Conservation (phyloP, 1,140 invertebrate genomes). For the Centruroides vittatus region DNA sequence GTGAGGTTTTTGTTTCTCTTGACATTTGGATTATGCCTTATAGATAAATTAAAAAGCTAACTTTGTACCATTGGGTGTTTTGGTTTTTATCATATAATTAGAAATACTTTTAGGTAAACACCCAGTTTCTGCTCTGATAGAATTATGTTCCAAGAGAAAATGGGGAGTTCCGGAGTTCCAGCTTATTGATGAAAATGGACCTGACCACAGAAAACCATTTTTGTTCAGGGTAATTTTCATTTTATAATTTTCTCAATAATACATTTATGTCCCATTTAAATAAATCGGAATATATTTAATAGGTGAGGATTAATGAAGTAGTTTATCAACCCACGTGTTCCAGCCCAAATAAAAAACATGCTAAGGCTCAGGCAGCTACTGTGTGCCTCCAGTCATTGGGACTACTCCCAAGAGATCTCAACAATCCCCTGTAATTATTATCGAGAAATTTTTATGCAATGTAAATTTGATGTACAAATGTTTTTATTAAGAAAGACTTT, state of each 20-base stretch:
- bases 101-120: conserved; percentile 51
- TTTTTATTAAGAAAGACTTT: not conserved
- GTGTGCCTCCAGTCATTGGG: conserved; percentile 71
- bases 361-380: conserved; percentile 79
- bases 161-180: conserved; percentile 75
- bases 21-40: too few relatives aligned
- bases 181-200: conserved; percentile 73
- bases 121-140: conserved; percentile 84
- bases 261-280: too few relatives aligned
- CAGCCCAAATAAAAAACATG: conserved; percentile 85
- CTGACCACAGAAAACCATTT: conserved; percentile 83
- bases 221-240: conserved; percentile 59
- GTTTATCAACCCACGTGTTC: conserved; percentile 75
- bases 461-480: not conserved
- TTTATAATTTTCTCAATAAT: conserved; percentile 15
- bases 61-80: too few relatives aligned
- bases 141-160: conserved; percentile 76
- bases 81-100: too few relatives aligned
- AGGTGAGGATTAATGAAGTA: conserved; percentile 70
- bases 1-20: too few relatives aligned
- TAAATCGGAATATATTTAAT: conserved; percentile 6
- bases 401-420: conserved; percentile 25
- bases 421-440: not conserved
- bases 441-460: too few relatives aligned
- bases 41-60: too few relatives aligned